A percentile compares a stretch with the other conserved stretches of the same genome.
These are phyloP conservation scores for Drosophila obscura DNA, from an alignment of 1,140 invertebrate genomes.

Conservation along the genomic window DNA sequence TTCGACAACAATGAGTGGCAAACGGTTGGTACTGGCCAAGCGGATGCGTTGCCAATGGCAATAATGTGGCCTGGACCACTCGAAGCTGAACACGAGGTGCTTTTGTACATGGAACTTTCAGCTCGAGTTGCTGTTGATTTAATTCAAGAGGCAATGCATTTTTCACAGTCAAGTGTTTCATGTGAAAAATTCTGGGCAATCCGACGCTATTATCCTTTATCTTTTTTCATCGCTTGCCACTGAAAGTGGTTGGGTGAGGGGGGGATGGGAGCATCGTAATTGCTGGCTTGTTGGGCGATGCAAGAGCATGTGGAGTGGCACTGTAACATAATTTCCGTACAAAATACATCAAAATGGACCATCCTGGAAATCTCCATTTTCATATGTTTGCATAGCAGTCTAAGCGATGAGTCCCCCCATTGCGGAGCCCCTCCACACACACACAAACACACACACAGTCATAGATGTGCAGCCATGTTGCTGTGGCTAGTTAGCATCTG, in stretches of 20 bases:
- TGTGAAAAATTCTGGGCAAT: conserved; percentile 73
- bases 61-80: conserved; percentile 42
- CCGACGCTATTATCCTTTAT: conserved; percentile 39
- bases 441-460: conserved; percentile 4
- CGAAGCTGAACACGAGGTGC: conserved; percentile 22
- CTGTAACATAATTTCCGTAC: conserved; percentile 76
- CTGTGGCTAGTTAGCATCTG: conserved; percentile 81
- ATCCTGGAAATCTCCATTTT: conserved; percentile 63
- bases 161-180: conserved; percentile 61
- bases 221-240: conserved; percentile 9
- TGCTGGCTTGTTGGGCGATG: conserved; percentile 23
- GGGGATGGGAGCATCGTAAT: conserved; percentile 6
- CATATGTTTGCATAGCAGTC: conserved; percentile 50
- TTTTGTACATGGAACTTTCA: conserved; percentile 42
- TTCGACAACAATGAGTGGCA: conserved; percentile 48
- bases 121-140: conserved; percentile 77
- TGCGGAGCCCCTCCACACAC: neutral
- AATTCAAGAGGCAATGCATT: conserved; percentile 80
- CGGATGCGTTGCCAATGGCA: conserved; percentile 47
- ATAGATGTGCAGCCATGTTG: conserved; percentile 28
- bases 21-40: conserved; percentile 17
- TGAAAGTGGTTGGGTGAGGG: too few relatives aligned
- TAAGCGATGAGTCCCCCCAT: conserved; percentile 28
- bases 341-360: conserved; percentile 75
- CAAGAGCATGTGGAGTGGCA: conserved; percentile 55